phyloP scores from a whole-genome alignment of 2,797 vertebrate species.

The Synaphobranchus kaupii region DNA sequence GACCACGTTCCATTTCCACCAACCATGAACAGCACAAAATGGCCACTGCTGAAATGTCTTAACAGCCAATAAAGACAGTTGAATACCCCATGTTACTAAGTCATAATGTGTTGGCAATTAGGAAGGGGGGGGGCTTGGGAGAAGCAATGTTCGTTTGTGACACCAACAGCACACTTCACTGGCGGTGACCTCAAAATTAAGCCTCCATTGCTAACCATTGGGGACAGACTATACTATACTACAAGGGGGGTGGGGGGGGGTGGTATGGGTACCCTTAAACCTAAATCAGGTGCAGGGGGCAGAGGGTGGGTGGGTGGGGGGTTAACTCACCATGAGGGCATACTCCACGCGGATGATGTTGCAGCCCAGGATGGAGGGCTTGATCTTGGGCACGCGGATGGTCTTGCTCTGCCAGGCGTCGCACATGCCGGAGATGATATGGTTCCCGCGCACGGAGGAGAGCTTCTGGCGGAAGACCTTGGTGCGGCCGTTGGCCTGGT shows the following conservation, averaged over 20 bases:
- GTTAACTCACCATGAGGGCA: conserved; percentile 82
- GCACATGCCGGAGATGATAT: conserved; percentile 91
- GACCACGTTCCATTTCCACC: neutral
- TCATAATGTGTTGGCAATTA: no score
- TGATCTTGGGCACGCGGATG: conserved; percentile 89
- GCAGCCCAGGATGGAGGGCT: conserved; percentile 89
- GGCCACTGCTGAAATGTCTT: no score
- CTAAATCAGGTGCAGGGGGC: neutral
- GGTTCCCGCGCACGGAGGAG: conserved; percentile 89
- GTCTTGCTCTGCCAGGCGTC: conserved; percentile 92
- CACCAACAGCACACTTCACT: no score
- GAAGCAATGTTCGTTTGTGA: neutral
- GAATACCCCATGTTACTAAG: no score
- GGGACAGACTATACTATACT: no score
- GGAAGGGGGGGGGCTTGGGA: neutral
- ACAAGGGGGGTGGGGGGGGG: neutral
- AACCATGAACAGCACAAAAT: no score
- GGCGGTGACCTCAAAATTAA: no score
- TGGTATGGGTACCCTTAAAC: neutral
- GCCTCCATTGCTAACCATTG: no score
- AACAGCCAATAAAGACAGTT: no score
- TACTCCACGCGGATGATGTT: conserved; percentile 93
- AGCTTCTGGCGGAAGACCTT: conserved; percentile 88
- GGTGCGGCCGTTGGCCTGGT: conserved; percentile 89
- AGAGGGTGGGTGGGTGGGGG: neutral